A percentile compares a stretch with the other conserved stretches of the same genome.
phyloP scores from a whole-genome alignment of 2,113 vertebrate genomes.

The Serinus canaria region DNA sequence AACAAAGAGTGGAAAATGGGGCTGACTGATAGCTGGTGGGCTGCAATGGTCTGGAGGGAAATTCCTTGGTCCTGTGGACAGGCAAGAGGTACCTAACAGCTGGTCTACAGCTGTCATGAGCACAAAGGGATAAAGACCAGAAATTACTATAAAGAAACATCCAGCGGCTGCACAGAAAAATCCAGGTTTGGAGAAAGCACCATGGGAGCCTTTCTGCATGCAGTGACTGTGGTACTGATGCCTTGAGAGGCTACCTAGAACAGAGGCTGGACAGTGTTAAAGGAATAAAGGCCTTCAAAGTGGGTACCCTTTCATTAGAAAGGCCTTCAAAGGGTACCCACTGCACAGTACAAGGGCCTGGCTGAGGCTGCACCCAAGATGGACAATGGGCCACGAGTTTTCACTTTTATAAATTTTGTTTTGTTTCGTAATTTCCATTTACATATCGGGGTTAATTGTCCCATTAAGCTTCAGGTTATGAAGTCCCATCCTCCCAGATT shows the following conservation, averaged over 20 bases:
- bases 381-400: rapidly evolving
- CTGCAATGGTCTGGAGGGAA: neutral
- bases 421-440: too few relatives aligned
- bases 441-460: too few relatives aligned
- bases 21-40: neutral
- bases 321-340: neutral
- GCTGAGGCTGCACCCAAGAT: neutral
- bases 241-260: neutral
- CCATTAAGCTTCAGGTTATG: neutral
- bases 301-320: neutral
- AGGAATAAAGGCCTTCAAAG: neutral
- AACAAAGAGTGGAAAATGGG: neutral
- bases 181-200: neutral
- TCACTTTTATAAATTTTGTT: neutral
- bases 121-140: neutral
- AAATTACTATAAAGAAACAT: neutral
- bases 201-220: neutral
- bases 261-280: too few relatives aligned
- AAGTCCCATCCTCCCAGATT: neutral
- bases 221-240: neutral
- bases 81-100: neutral
- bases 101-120: neutral
- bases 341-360: neutral
- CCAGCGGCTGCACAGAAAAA: neutral
- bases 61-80: neutral